Percentiles rank a stretch among this genome's conserved stretches.
Conservation (phyloP, 1,140 invertebrate species). For the Thrips palmi region DNA sequence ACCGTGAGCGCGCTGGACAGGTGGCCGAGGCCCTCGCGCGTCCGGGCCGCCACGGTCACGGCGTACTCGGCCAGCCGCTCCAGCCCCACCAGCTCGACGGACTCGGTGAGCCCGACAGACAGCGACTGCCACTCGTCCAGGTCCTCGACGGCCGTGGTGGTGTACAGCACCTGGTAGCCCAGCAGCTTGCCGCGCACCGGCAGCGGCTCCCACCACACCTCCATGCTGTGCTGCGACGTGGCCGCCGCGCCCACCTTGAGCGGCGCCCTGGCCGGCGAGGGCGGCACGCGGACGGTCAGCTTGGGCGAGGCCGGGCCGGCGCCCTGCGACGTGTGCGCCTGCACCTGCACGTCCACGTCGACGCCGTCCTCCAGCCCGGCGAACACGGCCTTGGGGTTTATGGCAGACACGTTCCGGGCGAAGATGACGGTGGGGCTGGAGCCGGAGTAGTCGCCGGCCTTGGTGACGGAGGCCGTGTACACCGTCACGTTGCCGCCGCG, state of each 20-base stretch:
- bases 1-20: conserved; percentile 59
- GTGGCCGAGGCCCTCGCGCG: conserved; percentile 47
- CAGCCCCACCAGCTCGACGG: conserved; percentile 74
- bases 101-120: conserved; percentile 66
- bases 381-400: conserved; percentile 79
- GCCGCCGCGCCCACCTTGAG: conserved; percentile 81
- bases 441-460: too few relatives aligned
- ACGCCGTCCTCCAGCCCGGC: conserved; percentile 87
- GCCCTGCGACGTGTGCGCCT: conserved; percentile 77
- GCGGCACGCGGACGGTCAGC: conserved; percentile 68
- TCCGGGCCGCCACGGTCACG: conserved; percentile 73
- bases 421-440: too few relatives aligned
- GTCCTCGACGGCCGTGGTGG: conserved; percentile 81
- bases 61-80: conserved; percentile 85
- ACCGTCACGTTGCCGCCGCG: conserved; percentile 90
- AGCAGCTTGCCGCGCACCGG: conserved; percentile 63
- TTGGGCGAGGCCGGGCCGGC: too few relatives aligned
- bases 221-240: conserved; percentile 76
- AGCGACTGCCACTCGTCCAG: conserved; percentile 80
- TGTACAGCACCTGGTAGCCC: conserved; percentile 71
- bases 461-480: too few relatives aligned
- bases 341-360: conserved; percentile 85
- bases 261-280: conserved; percentile 74
- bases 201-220: conserved; percentile 93
- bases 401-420: too few relatives aligned